Base-by-base conservation (phyloP, 1,140 invertebrate species). In the Leptinotarsa lineolata region DNA sequence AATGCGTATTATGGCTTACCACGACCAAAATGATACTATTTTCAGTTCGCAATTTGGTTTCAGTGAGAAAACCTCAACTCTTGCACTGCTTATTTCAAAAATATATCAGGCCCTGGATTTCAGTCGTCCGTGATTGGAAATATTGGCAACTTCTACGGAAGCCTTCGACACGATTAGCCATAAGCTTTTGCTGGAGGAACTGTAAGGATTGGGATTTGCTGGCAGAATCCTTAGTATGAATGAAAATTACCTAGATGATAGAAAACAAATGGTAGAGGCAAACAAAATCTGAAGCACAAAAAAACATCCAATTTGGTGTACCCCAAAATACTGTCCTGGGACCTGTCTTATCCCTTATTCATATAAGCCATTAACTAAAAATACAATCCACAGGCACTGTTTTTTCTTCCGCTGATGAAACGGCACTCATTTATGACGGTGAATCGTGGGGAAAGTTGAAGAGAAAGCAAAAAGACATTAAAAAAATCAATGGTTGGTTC, bases 261-360 rank as follows among this genome's bases (percentile, higher is more conserved):
- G 70, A 72, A 65, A 18, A 5, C 70, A 72, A 65, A 64, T 64
- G 20, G 63, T 18, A 21, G 21, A 21, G 30, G 45, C n/a, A 21
- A 21, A 18, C n/a, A 21, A 18, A 21, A n/a, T n/a, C 59, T 6
- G 59, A 6, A n/a, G 4, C 6, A 5, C n/a, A n/a, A 60, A 60
- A 60, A 60, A 60, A 60, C 20, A 11, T 4, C n/a, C 6, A 60
- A 5, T 16, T 65, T 18, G 70, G 70, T 20, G 24, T 72, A 45
- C 70, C 70, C 44, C 70, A 72, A 21, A 60, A 60, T 11, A 72
- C 70, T 2, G 61, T 72, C 18, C 44, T 72, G 44, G 61, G 70
- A 11, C 70, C 70, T 4, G 12, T 64, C 16, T 46, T 72, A 21
- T 72, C 64, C 18, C 45, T 45, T 22, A 39, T 72, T 4, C 46